Evolutionary conservation across 2,888 invertebrate species (phyloP), one percentile per base, ranked within the genome.

Genomic region (Tolmerus cingulatus): DNA sequence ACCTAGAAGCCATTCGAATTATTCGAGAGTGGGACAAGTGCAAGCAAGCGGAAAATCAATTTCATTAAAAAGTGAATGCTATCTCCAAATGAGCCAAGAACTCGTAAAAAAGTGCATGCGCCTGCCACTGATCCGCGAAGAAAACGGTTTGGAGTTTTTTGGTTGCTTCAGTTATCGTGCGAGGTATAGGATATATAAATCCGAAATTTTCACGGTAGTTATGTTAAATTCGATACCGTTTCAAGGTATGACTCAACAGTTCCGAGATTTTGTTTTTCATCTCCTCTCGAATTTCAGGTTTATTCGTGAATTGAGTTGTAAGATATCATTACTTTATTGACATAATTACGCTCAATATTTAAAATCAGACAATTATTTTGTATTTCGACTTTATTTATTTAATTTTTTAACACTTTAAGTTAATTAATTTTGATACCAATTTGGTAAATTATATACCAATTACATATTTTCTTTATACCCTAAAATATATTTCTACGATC

Each of bases 1-100:
- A 66, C 66, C 66, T 66, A 66, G 66, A 66, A 66, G 23, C 40
- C 76, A 76, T 37, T 76, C 76, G 76, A 76, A 76, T 37, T 34
- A 76, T 76, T 40, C 66, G 66, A 76, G 30, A 76, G 76, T 76
- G 76, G 76, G 76, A 76, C 76, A 76, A 76, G 40, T 76, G 30
- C 27, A 76, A 37, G 2, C 37, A 37, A 37, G 76, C 76, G 76
- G 76, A 76, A 76, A 76, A 76, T 76, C 76, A 76, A 76, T 76
- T 76, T 76, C 76, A 76, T 76, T 76, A 37, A 76, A 76, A 66
- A 76, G 34, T 40, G 40, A 76, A 34, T 76, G 76, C 76, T 76
- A 76, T 76, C 76, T n/a, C 76, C 19, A 34, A 76, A 66, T 66
- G 66, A 66, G 27, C 12, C 12, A 66, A 66, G 66, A 66, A 27